Conservation (phyloP, 2,888 invertebrate species). For the Tachina grossa region DNA sequence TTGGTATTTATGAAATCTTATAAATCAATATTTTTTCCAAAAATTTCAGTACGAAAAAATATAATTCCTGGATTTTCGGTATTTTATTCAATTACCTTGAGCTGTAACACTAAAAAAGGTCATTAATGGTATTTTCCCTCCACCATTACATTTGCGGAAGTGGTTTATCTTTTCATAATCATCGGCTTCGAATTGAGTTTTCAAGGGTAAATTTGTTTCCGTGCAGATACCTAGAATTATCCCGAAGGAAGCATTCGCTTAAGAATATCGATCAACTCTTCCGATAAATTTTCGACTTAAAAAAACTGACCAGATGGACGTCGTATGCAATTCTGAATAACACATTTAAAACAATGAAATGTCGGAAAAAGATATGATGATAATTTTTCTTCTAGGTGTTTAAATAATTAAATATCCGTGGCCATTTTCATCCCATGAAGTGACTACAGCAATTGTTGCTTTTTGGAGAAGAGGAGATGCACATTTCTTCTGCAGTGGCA, state of each 20-base stretch:
- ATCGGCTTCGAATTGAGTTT: not conserved
- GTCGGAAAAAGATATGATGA: slow-evolving; percentile 6
- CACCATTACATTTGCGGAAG: not conserved
- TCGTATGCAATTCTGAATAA: not conserved
- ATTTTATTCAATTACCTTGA: slow-evolving; percentile 19
- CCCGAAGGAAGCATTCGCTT: not conserved
- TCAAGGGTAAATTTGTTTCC: not conserved
- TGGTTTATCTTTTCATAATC: not conserved
- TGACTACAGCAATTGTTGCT: slow-evolving; percentile 51
- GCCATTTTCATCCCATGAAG: not conserved
- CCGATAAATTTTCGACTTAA: not conserved
- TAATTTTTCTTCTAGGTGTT: slow-evolving; percentile 46
- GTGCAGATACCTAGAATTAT: not conserved
- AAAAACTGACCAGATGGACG: not conserved
- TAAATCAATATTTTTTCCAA: slow-evolving; percentile 59
- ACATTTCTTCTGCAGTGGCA: not conserved
- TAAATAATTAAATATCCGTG: not conserved
- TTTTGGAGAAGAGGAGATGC: not conserved
- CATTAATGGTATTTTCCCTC: not conserved
- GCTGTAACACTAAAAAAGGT: not conserved
- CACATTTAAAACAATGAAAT: not conserved
- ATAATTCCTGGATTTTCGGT: slow-evolving; percentile 19
- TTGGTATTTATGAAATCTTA: slow-evolving; percentile 69
- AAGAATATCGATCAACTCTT: not conserved
- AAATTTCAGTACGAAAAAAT: slow-evolving; percentile 56